Percentiles rank a stretch among this genome's conserved stretches.
These are phyloP conservation scores for Mylabris phalerata DNA, from an alignment of 1,140 invertebrate species.

Conservation along the genomic window DNA sequence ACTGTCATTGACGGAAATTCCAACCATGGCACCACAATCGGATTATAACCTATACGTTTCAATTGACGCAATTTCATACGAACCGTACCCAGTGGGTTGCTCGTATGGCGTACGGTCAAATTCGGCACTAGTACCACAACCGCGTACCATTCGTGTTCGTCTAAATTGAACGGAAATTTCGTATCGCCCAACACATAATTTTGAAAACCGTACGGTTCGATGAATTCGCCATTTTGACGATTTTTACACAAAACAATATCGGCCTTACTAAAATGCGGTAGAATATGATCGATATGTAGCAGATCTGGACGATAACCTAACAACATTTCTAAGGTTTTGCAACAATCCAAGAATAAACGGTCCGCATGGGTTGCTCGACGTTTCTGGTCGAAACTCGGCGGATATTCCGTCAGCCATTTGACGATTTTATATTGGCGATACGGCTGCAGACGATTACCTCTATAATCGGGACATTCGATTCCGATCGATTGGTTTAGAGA, in stretches of 20 bases:
- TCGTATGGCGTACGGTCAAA: conserved; percentile 39
- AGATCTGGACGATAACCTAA: conserved; percentile 34
- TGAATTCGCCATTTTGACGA: conserved; percentile 37
- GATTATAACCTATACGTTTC: conserved; percentile 49
- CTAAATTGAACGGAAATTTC: conserved; percentile 41
- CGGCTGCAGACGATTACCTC: conserved; percentile 44
- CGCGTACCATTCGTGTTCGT: conserved; percentile 43
- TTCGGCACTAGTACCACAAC: conserved; percentile 44
- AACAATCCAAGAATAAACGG: conserved; percentile 44
- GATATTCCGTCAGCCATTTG: conserved; percentile 44
- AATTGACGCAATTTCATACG: conserved; percentile 50
- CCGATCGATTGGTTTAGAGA: conserved; percentile 48
- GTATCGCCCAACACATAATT: conserved; percentile 41
- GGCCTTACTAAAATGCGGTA: conserved; percentile 48
- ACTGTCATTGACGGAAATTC: too few relatives aligned
- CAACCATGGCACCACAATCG: conserved; percentile 29
- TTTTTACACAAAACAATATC: conserved; percentile 52
- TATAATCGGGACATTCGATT: conserved; percentile 53
- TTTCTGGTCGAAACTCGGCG: conserved; percentile 41
- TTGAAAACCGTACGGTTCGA: conserved; percentile 37
- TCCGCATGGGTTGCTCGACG: conserved; percentile 40
- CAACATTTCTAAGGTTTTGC: conserved; percentile 32
- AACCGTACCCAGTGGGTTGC: conserved; percentile 40
- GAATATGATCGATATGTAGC: conserved; percentile 45
- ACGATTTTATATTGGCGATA: conserved; percentile 38